These are phyloP conservation scores for Machimus atricapillus DNA, from an alignment of 2,888 invertebrate species.

Conservation along the genomic window DNA sequence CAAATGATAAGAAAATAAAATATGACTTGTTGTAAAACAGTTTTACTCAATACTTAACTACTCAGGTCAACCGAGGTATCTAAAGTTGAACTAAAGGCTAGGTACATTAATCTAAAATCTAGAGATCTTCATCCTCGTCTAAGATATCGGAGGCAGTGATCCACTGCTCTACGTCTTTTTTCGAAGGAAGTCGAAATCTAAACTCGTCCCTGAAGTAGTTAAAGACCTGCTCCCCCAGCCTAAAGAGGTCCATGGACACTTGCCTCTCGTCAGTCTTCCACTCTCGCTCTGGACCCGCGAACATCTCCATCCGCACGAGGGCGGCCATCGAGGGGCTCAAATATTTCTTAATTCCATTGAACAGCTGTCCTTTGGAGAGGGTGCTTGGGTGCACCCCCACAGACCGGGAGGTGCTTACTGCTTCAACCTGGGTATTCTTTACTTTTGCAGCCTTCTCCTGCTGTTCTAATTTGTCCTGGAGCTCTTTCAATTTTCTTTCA, in stretches of 20 bases:
- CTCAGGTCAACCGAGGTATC: not conserved
- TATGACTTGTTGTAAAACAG: not conserved
- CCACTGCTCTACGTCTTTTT: conserved; percentile 55
- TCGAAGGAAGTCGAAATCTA: conserved; percentile 58
- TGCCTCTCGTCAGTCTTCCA: conserved; percentile 59
- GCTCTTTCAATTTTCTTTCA: not conserved
- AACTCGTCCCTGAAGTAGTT: conserved; percentile 59
- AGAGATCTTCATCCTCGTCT: conserved; percentile 52
- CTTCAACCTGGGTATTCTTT: conserved; percentile 31
- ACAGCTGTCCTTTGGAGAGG: conserved; percentile 56
- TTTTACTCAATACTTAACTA: not conserved
- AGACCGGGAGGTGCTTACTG: conserved; percentile 47
- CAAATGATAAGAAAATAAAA: not conserved
- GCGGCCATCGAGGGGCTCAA: conserved; percentile 58
- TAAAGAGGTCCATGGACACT: conserved; percentile 55
- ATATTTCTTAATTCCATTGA: conserved; percentile 60
- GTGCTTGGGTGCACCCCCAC: not conserved
- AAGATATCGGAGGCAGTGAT: conserved; percentile 46
- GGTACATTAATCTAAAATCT: not conserved
- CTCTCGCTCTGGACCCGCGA: conserved; percentile 56
- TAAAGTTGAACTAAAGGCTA: not conserved
- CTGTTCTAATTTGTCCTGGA: conserved; percentile 19
- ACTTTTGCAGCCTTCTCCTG: not conserved
- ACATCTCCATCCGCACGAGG: conserved; percentile 62
- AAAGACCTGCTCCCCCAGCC: conserved; percentile 56